phyloP scores from a whole-genome alignment of 2,113 vertebrate species.

The Pygoscelis adeliae region DNA sequence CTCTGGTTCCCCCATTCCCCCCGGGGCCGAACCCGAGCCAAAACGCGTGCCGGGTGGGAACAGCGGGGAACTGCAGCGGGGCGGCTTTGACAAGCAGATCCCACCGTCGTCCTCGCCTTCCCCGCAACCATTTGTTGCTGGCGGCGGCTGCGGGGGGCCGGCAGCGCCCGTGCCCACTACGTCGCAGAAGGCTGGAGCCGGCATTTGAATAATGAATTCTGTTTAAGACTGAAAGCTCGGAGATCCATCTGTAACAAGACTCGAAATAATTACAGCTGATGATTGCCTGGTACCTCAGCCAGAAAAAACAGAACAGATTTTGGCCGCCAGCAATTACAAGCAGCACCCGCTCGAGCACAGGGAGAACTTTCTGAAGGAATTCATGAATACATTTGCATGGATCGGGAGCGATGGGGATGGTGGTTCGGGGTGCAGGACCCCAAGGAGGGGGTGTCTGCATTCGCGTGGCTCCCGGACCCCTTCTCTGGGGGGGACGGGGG shows the following conservation, averaged over 20 bases:
- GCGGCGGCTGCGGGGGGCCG: neutral
- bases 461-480: neutral
- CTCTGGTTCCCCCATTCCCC: rapidly evolving
- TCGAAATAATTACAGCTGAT: slow-evolving; percentile 83
- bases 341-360: slow-evolving; percentile 71
- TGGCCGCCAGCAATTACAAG: slow-evolving; percentile 80
- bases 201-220: slow-evolving; percentile 82
- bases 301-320: slow-evolving; percentile 82
- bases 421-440: neutral
- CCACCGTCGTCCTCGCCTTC: neutral
- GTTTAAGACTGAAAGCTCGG: slow-evolving; percentile 77
- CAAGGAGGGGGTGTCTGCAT: neutral
- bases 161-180: slow-evolving; percentile 25
- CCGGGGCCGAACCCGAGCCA: rapidly evolving
- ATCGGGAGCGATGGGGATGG: neutral
- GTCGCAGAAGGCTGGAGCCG: slow-evolving; percentile 48
- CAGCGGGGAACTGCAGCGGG: rapidly evolving
- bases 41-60: rapidly evolving
- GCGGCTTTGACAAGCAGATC: slow-evolving; percentile 33
- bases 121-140: neutral
- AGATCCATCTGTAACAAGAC: slow-evolving; percentile 84
- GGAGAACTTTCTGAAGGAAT: slow-evolving; percentile 76
- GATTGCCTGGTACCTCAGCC: slow-evolving; percentile 83
- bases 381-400: slow-evolving; percentile 71
- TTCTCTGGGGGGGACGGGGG: neutral